phyloP scores from a whole-genome alignment of 2,113 vertebrate species.

The Hypocryptadius cinnamomeus region DNA sequence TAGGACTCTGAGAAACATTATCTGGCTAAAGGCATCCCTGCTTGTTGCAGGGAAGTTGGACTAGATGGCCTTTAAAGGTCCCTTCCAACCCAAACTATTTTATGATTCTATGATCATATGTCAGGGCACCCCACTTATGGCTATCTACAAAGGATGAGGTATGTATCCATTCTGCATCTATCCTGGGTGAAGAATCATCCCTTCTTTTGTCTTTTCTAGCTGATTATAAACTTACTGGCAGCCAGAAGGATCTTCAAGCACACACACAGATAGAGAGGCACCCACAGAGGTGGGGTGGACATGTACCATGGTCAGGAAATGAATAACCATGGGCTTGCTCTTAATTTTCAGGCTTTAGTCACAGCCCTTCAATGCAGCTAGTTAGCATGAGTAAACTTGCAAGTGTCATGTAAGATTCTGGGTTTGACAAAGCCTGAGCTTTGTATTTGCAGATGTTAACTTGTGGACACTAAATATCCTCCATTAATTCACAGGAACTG shows the following conservation, averaged over 20 bases:
- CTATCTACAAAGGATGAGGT: not conserved
- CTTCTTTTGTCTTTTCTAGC: not conserved
- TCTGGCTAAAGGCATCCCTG: not conserved
- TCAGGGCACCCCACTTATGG: not conserved
- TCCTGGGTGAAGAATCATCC: not conserved
- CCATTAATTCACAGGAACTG: not conserved
- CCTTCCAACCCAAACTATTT: not conserved
- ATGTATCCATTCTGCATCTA: not conserved
- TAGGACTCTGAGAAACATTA: not conserved
- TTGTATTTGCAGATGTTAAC: not conserved
- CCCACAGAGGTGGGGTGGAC: not conserved
- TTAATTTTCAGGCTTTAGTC: not conserved
- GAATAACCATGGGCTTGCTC: not conserved
- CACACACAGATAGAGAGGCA: not conserved
- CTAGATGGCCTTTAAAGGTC: not conserved
- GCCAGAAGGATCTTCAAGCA: not conserved
- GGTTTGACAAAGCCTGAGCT: not conserved
- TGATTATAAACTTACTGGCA: not conserved
- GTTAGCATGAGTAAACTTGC: not conserved
- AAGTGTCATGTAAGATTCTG: not conserved
- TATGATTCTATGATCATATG: not conserved
- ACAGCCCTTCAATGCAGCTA: not conserved
- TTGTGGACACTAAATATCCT: not conserved
- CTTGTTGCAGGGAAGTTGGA: not conserved
- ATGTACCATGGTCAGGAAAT: not conserved